phyloP scores from a whole-genome alignment of 2,797 vertebrate genomes.

The Pseudochirops cupreus region DNA sequence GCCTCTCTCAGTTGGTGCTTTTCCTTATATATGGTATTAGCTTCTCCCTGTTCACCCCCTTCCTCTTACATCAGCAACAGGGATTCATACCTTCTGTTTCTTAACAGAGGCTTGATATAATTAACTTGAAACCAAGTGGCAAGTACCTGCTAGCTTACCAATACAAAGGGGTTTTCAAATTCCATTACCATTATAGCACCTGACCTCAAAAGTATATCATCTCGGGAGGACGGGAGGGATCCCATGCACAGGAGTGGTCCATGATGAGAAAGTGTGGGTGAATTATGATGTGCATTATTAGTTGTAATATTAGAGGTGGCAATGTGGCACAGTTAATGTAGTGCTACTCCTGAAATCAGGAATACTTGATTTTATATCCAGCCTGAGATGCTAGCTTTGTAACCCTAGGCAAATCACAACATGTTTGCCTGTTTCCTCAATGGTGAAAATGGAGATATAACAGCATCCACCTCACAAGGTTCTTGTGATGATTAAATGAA shows the following conservation, averaged over 20 bases:
- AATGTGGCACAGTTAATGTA: neutral
- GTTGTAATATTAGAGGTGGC: neutral
- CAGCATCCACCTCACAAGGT: neutral
- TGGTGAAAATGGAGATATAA: neutral
- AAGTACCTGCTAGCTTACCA: no score
- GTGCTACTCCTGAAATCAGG: neutral
- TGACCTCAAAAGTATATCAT: neutral
- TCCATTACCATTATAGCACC: neutral
- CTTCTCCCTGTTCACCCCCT: no score
- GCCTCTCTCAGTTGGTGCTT: no score
- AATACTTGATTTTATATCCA: neutral
- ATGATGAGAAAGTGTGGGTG: neutral
- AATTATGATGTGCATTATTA: neutral
- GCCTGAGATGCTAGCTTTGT: neutral
- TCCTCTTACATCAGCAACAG: no score
- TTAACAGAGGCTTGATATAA: no score
- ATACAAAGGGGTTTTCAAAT: no score
- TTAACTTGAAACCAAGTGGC: no score
- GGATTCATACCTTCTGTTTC: no score
- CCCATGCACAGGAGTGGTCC: neutral
- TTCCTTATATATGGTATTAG: no score
- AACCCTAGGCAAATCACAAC: neutral
- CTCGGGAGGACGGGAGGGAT: neutral
- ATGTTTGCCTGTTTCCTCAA: neutral
- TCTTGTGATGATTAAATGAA: neutral